Evolutionary conservation across 1,140 invertebrate species (phyloP).

Genomic region (Drosophila elegans): DNA sequence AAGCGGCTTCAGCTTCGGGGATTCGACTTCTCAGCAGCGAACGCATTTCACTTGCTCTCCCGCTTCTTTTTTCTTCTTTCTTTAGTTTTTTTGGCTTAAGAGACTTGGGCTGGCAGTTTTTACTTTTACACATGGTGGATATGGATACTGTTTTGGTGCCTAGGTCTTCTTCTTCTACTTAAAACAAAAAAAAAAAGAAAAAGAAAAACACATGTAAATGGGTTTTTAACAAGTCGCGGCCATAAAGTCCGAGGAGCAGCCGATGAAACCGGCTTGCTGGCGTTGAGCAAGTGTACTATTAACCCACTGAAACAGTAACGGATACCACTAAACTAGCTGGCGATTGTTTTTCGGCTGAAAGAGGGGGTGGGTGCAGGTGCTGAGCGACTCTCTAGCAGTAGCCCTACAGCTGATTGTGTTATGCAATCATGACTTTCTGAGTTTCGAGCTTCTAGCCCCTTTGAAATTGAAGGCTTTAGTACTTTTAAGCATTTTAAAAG

Average conservation of each 20-base stretch:
- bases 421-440: conserved; percentile 21
- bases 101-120: conserved; percentile 55
- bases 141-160: conserved; percentile 15
- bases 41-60: conserved; percentile 77
- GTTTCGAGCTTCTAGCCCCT: background rate
- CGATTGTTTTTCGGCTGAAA: conserved; percentile 8
- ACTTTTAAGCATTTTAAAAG: too few relatives aligned
- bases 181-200: too few relatives aligned
- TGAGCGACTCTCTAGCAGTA: background rate
- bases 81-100: conserved; percentile 39
- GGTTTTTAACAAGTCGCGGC: conserved; percentile 74
- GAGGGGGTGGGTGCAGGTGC: background rate
- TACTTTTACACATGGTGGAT: conserved; percentile 72
- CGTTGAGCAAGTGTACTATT: conserved; percentile 81
- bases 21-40: conserved; percentile 26
- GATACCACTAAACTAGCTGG: conserved; percentile 40
- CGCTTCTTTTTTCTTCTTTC: conserved; percentile 43
- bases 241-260: conserved; percentile 59
- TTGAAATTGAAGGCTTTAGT: background rate
- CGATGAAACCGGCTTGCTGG: conserved; percentile 53
- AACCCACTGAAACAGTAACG: conserved; percentile 84
- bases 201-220: conserved; percentile 73
- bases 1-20: conserved; percentile 46
- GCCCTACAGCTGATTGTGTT: conserved; percentile 18
- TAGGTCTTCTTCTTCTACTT: conserved; percentile 15